Evolutionary conservation across 2,113 vertebrate species (phyloP), one percentile per base, ranked within the genome.

Genomic region (Protobothrops mucrosquamatus): DNA sequence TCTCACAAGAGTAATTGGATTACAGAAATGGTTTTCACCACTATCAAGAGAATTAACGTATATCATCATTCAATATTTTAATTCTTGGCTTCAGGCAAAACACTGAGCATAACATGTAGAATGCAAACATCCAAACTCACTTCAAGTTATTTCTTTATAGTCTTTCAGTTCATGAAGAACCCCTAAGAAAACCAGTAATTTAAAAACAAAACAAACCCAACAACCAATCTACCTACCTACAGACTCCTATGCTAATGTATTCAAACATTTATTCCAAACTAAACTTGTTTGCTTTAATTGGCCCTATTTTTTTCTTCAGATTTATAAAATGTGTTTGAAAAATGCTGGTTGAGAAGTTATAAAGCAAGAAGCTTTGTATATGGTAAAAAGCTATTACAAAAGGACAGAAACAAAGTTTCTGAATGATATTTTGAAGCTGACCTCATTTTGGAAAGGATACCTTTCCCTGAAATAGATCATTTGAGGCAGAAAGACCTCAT

Each of bases 1-100:
- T 85, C 93, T 93, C 26, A 61, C 61, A 94, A 92, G 5, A 91
- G 0, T 54, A 94, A 87, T 55, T 92, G 1, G 74, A 85, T 89
- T 87, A 90, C 61, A 88, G 26, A 94, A 94, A 86, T 88, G 74
- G 1, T 87, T 9, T 9, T 8, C 0, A 0, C 61, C 93, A 94
- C 0, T 12, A 91, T 39, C 92, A 10, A 94, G 93, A 59, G 93
- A 94, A 91, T 95, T 54, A 92, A 93, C 12, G 3, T 81, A 88
- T 89, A 7, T 48, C 90, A 85, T 69, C 2, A 48, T 90, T 91
- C 93, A 92, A 57, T 74, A 59, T 26, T 18, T 92, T 93, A 43
- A 26, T 94, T 94, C 57, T 89, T 51, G 93, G 88, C 22, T 87
- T 34, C 15, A 95, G 87, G 51, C 2, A 94, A 90, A 94, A 90